Base-by-base conservation (phyloP, 2,113 vertebrate genomes). In the Chamaetylas fuelleborni region DNA sequence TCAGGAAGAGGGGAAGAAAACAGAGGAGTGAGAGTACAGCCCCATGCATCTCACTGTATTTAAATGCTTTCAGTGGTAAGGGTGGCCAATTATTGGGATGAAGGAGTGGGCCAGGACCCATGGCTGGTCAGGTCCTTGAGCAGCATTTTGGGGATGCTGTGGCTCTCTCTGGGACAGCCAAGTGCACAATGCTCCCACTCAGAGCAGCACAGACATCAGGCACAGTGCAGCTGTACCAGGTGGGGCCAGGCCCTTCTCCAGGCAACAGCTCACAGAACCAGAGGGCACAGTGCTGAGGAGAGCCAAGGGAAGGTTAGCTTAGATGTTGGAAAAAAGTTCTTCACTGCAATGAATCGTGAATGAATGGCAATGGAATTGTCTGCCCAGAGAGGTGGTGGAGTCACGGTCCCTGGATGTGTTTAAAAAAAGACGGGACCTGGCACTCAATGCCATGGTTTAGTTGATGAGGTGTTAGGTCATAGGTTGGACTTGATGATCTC, bases 141-240 rank as follows among this genome's bases (percentile, higher is more conserved):
- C 65, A 60, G 54, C 45, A 12, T 70, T 70, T 50, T 0, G 25
- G 43, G 54, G 43, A 11, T 40, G 79, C 79, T 22, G 34, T 23
- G 42, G 42, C 3, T 3, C 34, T 40, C 42, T 11, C 5, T 17
- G 40, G 7, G 26, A 28, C 51, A 19, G 28, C 48, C 25, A 14
- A 26, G 48, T 50, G 14, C 14, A 2, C 25, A 9, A 12, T 50
- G 48, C 48, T 50, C 48, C 24, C 5, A 8, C 28, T 29, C 16
- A 17, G 43, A 48, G 56, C 43, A 31, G 60, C 19, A 6, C 11
- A 11, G 48, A 7, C 25, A 6, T 9, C 7, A 20, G 12, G 5
- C 54, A 20, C 5, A 0, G 31, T 5, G 24, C 24, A 9, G 24
- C 2, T n/a, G 38, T 4, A 24, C 50, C 50, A 2, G 50, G 29